Percentiles rank a stretch among this genome's conserved stretches.
These are phyloP conservation scores for Amphiura filiformis DNA, from an alignment of 35 echinoderm and acorn worm genomes.

Conservation along the genomic window DNA sequence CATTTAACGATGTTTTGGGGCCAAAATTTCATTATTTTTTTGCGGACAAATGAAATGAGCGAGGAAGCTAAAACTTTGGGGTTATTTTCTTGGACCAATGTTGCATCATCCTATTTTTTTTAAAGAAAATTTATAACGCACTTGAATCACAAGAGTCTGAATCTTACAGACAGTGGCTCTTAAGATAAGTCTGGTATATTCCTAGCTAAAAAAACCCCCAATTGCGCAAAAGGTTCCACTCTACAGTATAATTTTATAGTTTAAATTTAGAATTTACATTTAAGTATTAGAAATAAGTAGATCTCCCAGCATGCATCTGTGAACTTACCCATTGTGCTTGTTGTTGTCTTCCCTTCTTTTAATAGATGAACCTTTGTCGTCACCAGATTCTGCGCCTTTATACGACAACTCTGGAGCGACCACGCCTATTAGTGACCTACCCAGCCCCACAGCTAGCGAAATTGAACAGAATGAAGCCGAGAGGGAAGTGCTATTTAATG, in stretches of 20 bases:
- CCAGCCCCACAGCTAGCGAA: conserved; percentile 38
- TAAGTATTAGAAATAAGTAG: not conserved
- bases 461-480: conserved; percentile 61
- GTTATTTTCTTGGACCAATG: too few species aligned
- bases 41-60: too few species aligned
- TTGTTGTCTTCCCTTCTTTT: conserved; percentile 2
- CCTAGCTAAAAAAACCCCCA: too few species aligned
- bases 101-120: too few species aligned
- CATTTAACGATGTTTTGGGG: too few species aligned
- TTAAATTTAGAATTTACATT: not conserved
- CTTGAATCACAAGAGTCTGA: too few species aligned
- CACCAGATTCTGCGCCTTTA: conserved; percentile 64
- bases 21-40: too few species aligned
- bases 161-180: too few species aligned
- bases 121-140: too few species aligned
- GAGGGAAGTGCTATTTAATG: conserved; percentile 47
- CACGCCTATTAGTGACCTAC: conserved; percentile 56
- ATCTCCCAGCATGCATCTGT: not conserved
- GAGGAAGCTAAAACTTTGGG: too few species aligned
- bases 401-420: conserved; percentile 63
- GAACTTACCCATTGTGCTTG: not conserved
- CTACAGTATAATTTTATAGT: not conserved
- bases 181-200: not conserved
- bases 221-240: too few species aligned
- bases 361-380: conserved; percentile 54